Evolutionary conservation across 2,888 invertebrate genomes (phyloP), one percentile per base, ranked within the genome.

Genomic region (Rutpela maculata): DNA sequence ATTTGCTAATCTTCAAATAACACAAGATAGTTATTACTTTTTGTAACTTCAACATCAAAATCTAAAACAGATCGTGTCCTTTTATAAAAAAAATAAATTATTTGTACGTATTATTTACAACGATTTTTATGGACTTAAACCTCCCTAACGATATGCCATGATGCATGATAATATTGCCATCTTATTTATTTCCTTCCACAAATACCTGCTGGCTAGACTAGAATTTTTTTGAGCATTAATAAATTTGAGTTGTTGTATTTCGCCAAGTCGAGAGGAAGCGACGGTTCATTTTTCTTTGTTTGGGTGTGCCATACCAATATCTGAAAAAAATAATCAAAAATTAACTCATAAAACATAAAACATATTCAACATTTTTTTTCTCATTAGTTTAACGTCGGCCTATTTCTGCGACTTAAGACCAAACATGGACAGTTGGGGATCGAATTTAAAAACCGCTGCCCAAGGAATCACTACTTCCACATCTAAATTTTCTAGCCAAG

Each of bases 281-380:
- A 93, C 26, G 92, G 91, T 81, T 91, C 91, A 88, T 94, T 94
- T 86, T 93, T 93, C 87, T 94, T 93, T 2, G 94, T 93, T 89
- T 94, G 94, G 66, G 95, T 95, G 86, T 95, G 95, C 95, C 95
- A 95, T 50, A 94, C 94, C 80, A 94, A 90, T 82, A 95, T 92
- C 93, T 93, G 84, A 12, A 89, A 26, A 4, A 1, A 88, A 63
- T 78, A 15, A 57, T 59, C n/a, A 22, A 67, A 11, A 26, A 66
- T 35, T 38, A 43, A 7, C 31, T 35, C 38, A 4, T 26, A 35
- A 35, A 7, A 38, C 1, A n/a, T 31, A 7, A 35, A 9, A 7
- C 31, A 35, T n/a, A n/a, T n/a, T n/a, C n/a, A n/a, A n/a, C n/a
- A n/a, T n/a, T n/a, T n/a, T n/a, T n/a, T n/a, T n/a, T n/a, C n/a